Conservation (phyloP, 1,140 invertebrate genomes). For the Prorops nasuta region DNA sequence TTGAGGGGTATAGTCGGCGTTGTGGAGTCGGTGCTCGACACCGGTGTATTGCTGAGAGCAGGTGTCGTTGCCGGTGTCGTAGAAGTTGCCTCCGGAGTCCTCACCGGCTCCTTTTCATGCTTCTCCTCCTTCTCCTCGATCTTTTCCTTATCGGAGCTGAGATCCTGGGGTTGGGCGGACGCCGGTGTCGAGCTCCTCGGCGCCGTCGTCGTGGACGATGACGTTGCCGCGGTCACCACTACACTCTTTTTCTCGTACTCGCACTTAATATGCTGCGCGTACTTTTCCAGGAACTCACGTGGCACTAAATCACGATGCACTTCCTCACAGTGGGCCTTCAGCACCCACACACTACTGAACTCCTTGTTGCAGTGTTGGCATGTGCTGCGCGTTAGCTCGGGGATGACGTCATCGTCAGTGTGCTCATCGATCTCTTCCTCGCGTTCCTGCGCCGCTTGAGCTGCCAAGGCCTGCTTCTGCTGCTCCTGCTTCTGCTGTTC, state of each 20-base stretch:
- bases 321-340: constrained; percentile 95
- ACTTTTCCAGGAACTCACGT: constrained; percentile 84
- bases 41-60: constrained; percentile 59
- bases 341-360: constrained; percentile 92
- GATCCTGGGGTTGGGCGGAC: constrained; percentile 41
- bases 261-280: constrained; percentile 85
- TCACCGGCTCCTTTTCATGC: constrained; percentile 50
- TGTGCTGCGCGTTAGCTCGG: constrained; percentile 64
- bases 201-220: constrained; percentile 59
- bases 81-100: constrained; percentile 58
- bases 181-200: constrained; percentile 61
- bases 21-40: constrained; percentile 62
- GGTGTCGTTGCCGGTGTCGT: constrained; percentile 68
- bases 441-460: constrained; percentile 46
- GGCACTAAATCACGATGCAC: constrained; percentile 89
- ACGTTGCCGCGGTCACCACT: constrained; percentile 65
- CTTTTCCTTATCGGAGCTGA: constrained; percentile 46
- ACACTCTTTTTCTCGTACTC: constrained; percentile 81
- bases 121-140: constrained; percentile 61
- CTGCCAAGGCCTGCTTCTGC: constrained; percentile 44
- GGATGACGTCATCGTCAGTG: constrained; percentile 61
- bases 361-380: constrained; percentile 90
- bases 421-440: constrained; percentile 58
- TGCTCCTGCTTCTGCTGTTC: constrained; percentile 48
- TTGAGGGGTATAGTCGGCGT: constrained; percentile 54